Evolutionary conservation across 2,888 invertebrate genomes (phyloP), one percentile per base, ranked within the genome.

Genomic region (Diabrotica balteata): DNA sequence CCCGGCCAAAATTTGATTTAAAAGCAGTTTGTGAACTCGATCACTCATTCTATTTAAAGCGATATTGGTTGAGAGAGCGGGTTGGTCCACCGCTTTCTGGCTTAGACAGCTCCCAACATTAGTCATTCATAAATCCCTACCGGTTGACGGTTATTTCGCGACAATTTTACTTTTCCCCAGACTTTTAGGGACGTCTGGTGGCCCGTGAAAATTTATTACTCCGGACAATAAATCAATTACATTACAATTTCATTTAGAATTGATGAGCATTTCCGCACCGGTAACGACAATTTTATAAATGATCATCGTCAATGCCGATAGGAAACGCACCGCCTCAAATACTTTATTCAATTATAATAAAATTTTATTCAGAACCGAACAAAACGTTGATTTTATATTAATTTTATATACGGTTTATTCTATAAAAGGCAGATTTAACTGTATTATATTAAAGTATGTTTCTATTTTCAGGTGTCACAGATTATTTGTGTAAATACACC

Each of bases 1-100:
- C 79, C 78, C 67, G 73, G 65, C 72, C 77, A 75, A 78, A 79
- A 79, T 80, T 79, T 80, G 80, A 80, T 80, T 80, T 80, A 81
- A 75, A 76, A 74, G 75, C 77, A 78, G 78, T 79, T 78, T 78
- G 77, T 73, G 75, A 77, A 79, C 78, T 76, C 78, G 73, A 79
- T 79, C 78, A 76, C 73, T 79, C 79, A 79, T 77, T 77, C 77
- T 72, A 73, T 71, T 75, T 76, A 73, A 74, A 76, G 76, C 77
- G 73, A 72, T 75, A 77, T 76, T 74, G 76, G 66, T 60, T 66
- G 51, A 46, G 55, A 51, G 52, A 52, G 11, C 43, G 55, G 61
- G 49, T 52, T 32, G 61, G 46, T 32, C 52, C 63, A 63, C 62
- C 68, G 66, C 58, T 62, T 69, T 66, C 65, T 62, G 67, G 70